Evolutionary conservation across 1,140 invertebrate genomes (phyloP).

Genomic region (Bombus balteatus): DNA sequence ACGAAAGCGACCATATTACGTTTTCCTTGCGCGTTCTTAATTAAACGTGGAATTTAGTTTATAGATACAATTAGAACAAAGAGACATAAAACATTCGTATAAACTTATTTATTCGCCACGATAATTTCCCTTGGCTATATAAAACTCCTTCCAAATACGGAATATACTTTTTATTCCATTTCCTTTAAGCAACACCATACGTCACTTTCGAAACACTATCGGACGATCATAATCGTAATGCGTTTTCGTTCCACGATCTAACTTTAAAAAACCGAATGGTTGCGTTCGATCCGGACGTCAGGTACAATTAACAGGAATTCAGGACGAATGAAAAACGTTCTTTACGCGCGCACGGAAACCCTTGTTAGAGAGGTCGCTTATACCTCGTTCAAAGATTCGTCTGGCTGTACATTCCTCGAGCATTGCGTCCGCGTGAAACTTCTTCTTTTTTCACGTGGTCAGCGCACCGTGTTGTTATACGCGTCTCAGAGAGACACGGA

Average conservation of each 20-base stretch:
- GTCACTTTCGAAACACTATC: not conserved
- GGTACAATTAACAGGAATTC: slow-evolving; percentile 42
- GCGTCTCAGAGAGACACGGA: slow-evolving; percentile 32
- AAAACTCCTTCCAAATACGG: no score
- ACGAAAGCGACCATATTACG: no score
- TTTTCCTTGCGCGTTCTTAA: no score
- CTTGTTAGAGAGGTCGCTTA: slow-evolving; percentile 30
- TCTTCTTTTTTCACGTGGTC: slow-evolving; percentile 26
- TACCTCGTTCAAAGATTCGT: slow-evolving; percentile 7
- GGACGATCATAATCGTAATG: not conserved
- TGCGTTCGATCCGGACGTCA: not conserved
- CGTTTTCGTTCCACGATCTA: not conserved
- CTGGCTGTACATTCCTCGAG: slow-evolving; percentile 23
- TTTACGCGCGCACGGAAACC: slow-evolving; percentile 14
- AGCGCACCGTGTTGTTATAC: slow-evolving; percentile 1
- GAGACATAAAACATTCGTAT: not conserved
- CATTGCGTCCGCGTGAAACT: slow-evolving; percentile 26
- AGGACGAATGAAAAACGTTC: slow-evolving; percentile 21
- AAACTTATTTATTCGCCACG: not conserved
- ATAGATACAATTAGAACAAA: no score
- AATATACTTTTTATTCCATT: not conserved
- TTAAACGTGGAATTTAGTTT: no score
- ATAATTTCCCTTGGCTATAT: not conserved
- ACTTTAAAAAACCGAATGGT: slow-evolving; percentile 32
- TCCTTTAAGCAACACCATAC: not conserved